Conservation (phyloP, 1,140 invertebrate genomes). For the Hermetia illucens region DNA sequence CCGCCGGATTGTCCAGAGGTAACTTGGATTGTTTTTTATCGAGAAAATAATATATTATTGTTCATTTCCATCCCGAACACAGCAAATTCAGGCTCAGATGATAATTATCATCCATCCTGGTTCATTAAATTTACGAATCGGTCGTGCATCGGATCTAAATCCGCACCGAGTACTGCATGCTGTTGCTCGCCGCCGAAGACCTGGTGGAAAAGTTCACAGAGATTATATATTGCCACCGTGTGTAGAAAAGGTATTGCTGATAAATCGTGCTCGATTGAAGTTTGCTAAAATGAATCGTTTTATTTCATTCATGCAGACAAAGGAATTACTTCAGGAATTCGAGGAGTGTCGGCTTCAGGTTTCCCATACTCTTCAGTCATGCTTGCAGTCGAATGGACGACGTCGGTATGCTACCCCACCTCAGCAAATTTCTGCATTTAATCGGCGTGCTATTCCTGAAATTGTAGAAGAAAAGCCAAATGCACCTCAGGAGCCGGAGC, state of each 20-base stretch:
- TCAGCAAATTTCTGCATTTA: constrained; percentile 75
- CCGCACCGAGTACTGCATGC: constrained; percentile 77
- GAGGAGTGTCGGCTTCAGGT: constrained; percentile 71
- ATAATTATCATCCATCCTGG: constrained; percentile 93
- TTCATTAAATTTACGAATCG: constrained; percentile 76
- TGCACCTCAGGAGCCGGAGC: constrained; percentile 44
- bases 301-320: constrained; percentile 30
- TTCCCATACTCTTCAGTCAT: constrained; percentile 70
- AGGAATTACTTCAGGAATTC: constrained; percentile 54
- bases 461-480: constrained; percentile 35
- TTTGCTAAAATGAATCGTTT: no score
- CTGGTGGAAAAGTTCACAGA: constrained; percentile 39
- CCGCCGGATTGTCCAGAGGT: constrained; percentile 1
- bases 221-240: constrained; percentile 52
- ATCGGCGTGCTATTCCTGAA: constrained; percentile 59
- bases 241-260: constrained; percentile 31
- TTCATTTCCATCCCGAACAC: not conserved
- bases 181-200: constrained; percentile 53
- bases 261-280: no score
- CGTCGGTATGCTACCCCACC: constrained; percentile 70
- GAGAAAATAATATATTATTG: not conserved
- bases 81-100: constrained; percentile 39
- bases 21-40: not conserved
- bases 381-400: constrained; percentile 64
- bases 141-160: constrained; percentile 74